Evolutionary conservation across 2,113 vertebrate species (phyloP).

Genomic region (Semicossyphus pulcher): DNA sequence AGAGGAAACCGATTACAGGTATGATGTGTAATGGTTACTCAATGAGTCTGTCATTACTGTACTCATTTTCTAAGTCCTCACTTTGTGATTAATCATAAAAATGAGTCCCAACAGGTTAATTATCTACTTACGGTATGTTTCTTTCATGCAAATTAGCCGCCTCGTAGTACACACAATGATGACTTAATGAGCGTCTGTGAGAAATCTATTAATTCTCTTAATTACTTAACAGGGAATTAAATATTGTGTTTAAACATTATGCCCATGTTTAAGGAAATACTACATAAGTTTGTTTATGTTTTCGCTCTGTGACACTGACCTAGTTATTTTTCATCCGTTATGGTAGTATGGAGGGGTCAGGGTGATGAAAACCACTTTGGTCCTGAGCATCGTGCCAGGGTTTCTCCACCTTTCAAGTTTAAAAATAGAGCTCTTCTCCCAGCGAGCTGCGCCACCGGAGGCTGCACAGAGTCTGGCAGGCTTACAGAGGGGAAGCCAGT

Average conservation of each 20-base stretch:
- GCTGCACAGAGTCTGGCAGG: conserved; percentile 51
- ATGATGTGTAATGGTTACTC: conserved; percentile 43
- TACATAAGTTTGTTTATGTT: conserved; percentile 8
- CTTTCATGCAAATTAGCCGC: conserved; percentile 73
- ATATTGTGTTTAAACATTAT: conserved; percentile 43
- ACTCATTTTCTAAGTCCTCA: conserved; percentile 50
- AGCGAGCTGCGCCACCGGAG: conserved; percentile 44
- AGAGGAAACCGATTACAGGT: conserved; percentile 32
- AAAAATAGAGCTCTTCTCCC: conserved; percentile 68
- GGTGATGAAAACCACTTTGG: conserved; percentile 5
- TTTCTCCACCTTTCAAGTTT: conserved; percentile 50
- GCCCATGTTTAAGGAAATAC: conserved; percentile 13
- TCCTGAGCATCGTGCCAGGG: conserved; percentile 18
- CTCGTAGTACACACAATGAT: conserved; percentile 54
- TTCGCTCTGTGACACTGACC: conserved; percentile 30
- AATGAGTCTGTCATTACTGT: conserved; percentile 66
- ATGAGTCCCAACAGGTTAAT: conserved; percentile 75
- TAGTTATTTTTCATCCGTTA: conserved; percentile 37
- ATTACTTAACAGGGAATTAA: conserved; percentile 63
- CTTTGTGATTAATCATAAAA: conserved; percentile 73
- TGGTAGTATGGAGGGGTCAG: conserved; percentile 9
- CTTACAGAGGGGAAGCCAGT: conserved; percentile 48
- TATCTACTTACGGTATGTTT: conserved; percentile 61
- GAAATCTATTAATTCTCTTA: conserved; percentile 63
- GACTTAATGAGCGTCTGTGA: conserved; percentile 67